Conservation (phyloP, 2,797 vertebrate genomes). For the Clamator glandarius region DNA sequence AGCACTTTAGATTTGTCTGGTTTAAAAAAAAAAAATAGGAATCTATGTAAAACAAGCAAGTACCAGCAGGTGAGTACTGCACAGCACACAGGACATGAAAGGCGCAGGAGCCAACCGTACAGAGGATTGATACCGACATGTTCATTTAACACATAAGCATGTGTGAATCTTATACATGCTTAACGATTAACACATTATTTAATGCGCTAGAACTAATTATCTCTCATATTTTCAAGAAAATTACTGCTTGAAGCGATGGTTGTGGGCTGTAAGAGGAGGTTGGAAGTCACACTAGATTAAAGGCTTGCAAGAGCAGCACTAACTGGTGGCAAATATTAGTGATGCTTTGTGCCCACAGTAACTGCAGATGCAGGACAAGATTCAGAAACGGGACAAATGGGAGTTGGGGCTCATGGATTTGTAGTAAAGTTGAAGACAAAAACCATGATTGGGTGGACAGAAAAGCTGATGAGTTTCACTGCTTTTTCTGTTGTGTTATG, state of each 20-base stretch:
- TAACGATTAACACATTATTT: background rate
- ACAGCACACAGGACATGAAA: rapidly evolving
- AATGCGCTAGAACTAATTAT: background rate
- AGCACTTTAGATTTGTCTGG: background rate
- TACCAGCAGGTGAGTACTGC: background rate
- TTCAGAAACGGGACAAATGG: background rate
- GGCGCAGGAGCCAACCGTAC: background rate
- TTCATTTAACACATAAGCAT: background rate
- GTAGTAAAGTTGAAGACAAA: background rate
- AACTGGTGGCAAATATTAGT: background rate
- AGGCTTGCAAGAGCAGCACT: background rate
- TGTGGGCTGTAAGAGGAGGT: background rate
- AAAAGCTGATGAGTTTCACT: background rate
- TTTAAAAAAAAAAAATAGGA: background rate
- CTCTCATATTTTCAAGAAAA: background rate
- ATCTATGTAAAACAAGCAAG: background rate
- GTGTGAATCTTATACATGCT: background rate
- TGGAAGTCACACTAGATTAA: background rate
- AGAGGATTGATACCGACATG: rapidly evolving
- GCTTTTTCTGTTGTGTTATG: background rate
- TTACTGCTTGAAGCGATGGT: background rate
- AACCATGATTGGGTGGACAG: background rate
- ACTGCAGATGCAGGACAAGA: rapidly evolving
- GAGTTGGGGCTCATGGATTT: rapidly evolving
- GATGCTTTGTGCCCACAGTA: background rate